Conservation (phyloP, 2,888 invertebrate species). For the Drosophila subquinaria region DNA sequence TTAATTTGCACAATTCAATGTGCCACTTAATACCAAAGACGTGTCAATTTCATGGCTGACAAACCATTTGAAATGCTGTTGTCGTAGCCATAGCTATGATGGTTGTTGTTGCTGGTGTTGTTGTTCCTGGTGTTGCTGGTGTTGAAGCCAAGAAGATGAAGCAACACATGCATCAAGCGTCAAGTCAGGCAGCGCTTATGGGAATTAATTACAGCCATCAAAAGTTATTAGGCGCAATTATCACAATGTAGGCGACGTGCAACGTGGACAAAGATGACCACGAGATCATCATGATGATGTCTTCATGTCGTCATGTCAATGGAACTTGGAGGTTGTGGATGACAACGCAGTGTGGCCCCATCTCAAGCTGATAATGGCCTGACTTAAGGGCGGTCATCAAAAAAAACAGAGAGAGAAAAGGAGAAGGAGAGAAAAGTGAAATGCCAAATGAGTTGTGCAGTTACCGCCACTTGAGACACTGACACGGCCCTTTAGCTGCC, state of each 20-base stretch:
- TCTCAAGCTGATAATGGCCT: conserved; percentile 35
- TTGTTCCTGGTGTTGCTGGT: conserved; percentile 9
- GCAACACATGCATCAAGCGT: conserved; percentile 48
- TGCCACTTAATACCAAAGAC: conserved; percentile 79
- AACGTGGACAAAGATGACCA: conserved; percentile 13
- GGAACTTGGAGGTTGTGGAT: conserved; percentile 6
- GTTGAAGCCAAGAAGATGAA: conserved; percentile 2
- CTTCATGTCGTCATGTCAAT: conserved; percentile 17
- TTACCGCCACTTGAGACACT: conserved; percentile 57
- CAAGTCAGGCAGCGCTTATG: conserved; percentile 60
- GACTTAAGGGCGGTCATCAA: conserved; percentile 30
- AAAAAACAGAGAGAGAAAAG: neutral
- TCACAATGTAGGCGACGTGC: conserved; percentile 71
- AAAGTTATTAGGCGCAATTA: conserved; percentile 82
- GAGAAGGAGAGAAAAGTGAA: conserved; percentile 7
- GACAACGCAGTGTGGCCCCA: conserved; percentile 31
- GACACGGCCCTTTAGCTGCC: conserved; percentile 51
- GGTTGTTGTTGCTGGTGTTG: conserved; percentile 31
- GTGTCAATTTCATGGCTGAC: conserved; percentile 81
- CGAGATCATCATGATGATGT: conserved; percentile 12
- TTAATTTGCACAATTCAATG: conserved; percentile 80
- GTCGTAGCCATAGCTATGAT: conserved; percentile 25
- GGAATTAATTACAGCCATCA: conserved; percentile 80
- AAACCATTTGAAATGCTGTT: conserved; percentile 58
- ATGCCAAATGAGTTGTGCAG: conserved; percentile 57